A percentile compares a stretch with the other conserved stretches of the same genome.
phyloP scores from a whole-genome alignment of 2,888 invertebrate species.

The Apoda limacodes region DNA sequence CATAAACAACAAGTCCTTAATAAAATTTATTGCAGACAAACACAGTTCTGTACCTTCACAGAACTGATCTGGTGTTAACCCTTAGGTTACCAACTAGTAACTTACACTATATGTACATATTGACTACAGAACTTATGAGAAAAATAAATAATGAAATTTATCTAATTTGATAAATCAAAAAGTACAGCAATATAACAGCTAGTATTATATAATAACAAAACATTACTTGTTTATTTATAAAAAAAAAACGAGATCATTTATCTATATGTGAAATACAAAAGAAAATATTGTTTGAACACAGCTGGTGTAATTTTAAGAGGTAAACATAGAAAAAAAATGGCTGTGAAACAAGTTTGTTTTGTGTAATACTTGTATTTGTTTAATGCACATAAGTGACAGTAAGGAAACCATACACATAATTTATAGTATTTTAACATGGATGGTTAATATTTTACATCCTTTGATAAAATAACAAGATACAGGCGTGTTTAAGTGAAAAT shows the following conservation, averaged over 20 bases:
- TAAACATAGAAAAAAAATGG: no score
- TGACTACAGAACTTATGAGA: conserved; percentile 26
- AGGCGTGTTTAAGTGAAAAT: no score
- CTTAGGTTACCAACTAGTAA: conserved; percentile 39
- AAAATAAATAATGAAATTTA: conserved; percentile 63
- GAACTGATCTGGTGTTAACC: conserved; percentile 52
- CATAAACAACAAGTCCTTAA: conserved; percentile 36
- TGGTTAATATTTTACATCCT: no score
- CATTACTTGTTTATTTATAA: background rate
- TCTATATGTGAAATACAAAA: conserved; percentile 4
- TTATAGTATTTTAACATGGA: no score
- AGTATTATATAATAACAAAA: no score
- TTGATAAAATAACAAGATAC: no score
- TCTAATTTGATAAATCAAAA: no score
- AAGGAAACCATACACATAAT: no score
- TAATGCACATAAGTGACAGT: no score
- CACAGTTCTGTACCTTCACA: conserved; percentile 58
- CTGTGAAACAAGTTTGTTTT: no score
- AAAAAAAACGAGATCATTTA: conserved; percentile 2
- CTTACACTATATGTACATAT: conserved; percentile 50
- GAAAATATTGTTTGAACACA: conserved; percentile 40
- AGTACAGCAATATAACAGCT: conserved; percentile 28
- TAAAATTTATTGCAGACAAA: conserved; percentile 67
- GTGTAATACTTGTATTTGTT: no score
- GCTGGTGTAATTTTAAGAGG: conserved; percentile 58